These are phyloP conservation scores for Cercopithecus mona DNA, from an alignment of 2,113 vertebrate genomes.

Conservation along the genomic window DNA sequence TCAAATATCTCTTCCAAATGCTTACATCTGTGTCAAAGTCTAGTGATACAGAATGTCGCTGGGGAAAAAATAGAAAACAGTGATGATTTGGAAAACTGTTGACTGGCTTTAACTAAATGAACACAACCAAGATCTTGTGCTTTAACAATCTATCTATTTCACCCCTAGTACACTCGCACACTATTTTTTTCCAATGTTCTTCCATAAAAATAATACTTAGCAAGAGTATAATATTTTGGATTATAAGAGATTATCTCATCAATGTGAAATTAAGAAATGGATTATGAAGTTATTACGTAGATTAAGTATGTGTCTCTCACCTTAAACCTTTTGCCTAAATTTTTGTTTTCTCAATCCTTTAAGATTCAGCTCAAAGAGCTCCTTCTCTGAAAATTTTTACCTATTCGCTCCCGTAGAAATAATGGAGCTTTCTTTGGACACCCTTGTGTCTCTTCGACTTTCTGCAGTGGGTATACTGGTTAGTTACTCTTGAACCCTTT, in stretches of 20 bases:
- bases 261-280: background rate
- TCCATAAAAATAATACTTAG: background rate
- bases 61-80: background rate
- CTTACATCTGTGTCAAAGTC: background rate
- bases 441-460: background rate
- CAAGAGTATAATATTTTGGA: background rate
- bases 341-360: background rate
- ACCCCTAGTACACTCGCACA: background rate
- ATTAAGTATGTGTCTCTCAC: background rate
- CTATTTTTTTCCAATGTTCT: background rate
- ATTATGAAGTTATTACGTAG: background rate
- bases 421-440: background rate
- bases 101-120: slow-evolving; percentile 15
- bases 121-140: background rate
- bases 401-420: background rate
- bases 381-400: background rate
- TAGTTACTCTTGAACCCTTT: background rate
- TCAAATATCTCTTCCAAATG: slow-evolving; percentile 17
- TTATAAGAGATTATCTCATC: background rate
- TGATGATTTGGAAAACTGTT: background rate
- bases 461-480: background rate
- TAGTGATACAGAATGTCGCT: background rate
- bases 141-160: background rate
- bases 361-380: background rate
- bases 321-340: background rate